These are phyloP conservation scores for Sebastolobus alascanus DNA, from an alignment of 2,797 vertebrate genomes.

Conservation along the genomic window DNA sequence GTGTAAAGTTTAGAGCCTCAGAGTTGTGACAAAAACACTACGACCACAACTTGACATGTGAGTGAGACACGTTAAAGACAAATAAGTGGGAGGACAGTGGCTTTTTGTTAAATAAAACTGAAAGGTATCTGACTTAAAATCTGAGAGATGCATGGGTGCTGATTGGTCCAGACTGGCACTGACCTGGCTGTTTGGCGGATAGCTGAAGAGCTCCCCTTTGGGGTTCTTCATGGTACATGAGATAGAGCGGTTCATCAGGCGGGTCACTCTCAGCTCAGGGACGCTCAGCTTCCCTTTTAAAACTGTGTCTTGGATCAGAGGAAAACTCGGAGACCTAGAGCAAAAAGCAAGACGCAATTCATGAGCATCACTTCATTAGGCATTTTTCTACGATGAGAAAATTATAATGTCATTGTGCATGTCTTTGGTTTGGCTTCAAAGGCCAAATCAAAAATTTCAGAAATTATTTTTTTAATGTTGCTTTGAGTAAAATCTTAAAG, in stretches of 20 bases:
- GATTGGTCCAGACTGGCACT: constrained; percentile 46
- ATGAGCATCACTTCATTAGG: neutral
- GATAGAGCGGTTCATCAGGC: constrained; percentile 97
- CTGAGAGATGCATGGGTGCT: neutral
- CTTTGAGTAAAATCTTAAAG: neutral
- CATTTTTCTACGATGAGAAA: neutral
- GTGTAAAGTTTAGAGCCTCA: neutral
- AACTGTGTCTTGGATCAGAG: constrained; percentile 96
- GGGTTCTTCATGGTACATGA: constrained; percentile 98
- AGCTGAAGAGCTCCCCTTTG: constrained; percentile 95
- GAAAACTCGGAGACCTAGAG: constrained; percentile 96
- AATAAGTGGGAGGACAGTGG: neutral
- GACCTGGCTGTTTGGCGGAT: constrained; percentile 96
- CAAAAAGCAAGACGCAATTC: constrained; percentile 34
- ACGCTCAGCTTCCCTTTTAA: constrained; percentile 95
- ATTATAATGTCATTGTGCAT: neutral
- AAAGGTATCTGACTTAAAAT: constrained; percentile 3
- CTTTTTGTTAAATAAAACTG: neutral
- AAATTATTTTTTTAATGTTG: neutral
- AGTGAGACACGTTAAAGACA: neutral
- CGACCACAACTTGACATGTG: constrained; percentile 1
- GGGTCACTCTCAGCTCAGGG: constrained; percentile 93
- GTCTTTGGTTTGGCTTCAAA: constrained; percentile 3
- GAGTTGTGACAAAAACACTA: constrained; percentile 5
- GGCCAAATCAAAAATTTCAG: neutral